Base-by-base conservation (phyloP, 1,140 invertebrate species). In the Trichomalopsis sarcophagae region DNA sequence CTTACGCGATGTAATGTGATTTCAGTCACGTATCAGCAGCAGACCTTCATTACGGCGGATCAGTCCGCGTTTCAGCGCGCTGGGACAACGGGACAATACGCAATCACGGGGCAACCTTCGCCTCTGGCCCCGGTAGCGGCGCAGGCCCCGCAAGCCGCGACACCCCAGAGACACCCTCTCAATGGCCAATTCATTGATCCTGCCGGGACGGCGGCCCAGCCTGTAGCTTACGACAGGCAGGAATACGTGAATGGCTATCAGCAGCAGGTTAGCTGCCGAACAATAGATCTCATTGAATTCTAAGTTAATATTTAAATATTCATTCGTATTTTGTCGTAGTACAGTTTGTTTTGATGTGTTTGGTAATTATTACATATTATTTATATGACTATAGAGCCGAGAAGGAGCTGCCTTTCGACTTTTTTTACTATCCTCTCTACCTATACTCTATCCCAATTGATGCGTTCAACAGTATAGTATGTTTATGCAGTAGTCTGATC, bases 121-220 rank as follows among this genome's bases (percentile, higher is more conserved):
- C 92, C 93, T 17, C 85, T 93, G 82, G 80, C 84, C 7, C 73
- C 84, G 23, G 92, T 93, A 13, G 90, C 90, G 84, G 86, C 91
- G 68, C 92, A 93, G 88, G 89, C 89, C 33, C 89, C 90, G 66
- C 88, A 80, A 44, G n/a, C 90, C 21, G 84, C 92, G 50, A 89
- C 92, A 40, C 87, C 92, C 79, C 92, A 92, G 81, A 90, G 93
- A 88, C 27, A 27, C 27, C 89, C 92, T 62, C 77, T 93, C 44
- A 93, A 93, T 86, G 93, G 93, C 83, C 93, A 94, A 89, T 93
- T 93, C 88, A 93, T 93, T 88, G 93, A 94, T 86, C 92, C 93
- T 17, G 89, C 91, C 36, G 89, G 89, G 36, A 90, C 91, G 6
- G 73, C 91, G 23, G 90, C 89, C 55, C 93, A 93, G 87, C 85